Conservation (phyloP, 2,797 vertebrate genomes). For the Melanotaenia pygmaea region DNA sequence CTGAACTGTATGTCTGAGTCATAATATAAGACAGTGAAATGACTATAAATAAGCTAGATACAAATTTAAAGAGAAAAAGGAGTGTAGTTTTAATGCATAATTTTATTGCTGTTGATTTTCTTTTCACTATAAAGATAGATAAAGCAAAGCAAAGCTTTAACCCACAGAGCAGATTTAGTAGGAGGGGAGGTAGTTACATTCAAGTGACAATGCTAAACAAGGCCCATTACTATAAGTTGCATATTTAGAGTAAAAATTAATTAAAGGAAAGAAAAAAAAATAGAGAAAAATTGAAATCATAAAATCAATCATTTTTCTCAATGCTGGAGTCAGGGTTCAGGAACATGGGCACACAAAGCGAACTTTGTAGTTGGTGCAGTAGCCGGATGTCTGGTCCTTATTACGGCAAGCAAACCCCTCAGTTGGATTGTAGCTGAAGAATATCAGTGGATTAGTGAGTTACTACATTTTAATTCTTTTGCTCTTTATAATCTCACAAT, state of each 20-base stretch:
- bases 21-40: too few relatives aligned
- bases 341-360: constrained; percentile 50
- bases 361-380: constrained; percentile 47
- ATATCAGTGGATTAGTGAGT: background rate
- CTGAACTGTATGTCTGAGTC: too few relatives aligned
- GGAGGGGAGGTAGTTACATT: too few relatives aligned
- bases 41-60: background rate
- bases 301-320: background rate
- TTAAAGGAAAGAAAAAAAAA: background rate
- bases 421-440: constrained; percentile 49
- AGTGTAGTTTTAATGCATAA: background rate
- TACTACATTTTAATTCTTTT: background rate
- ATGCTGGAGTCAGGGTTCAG: background rate
- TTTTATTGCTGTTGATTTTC: constrained; percentile 3
- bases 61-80: background rate
- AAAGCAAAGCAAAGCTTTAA: background rate
- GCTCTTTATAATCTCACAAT: background rate
- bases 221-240: too few relatives aligned
- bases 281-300: background rate
- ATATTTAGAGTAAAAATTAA: too few relatives aligned
- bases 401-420: constrained; percentile 44
- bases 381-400: accelerated
- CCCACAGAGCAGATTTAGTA: background rate
- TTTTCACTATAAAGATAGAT: background rate
- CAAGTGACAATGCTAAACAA: too few relatives aligned